These are phyloP conservation scores for Mus spretus DNA, from an alignment of 2,797 vertebrate genomes.

Conservation along the genomic window DNA sequence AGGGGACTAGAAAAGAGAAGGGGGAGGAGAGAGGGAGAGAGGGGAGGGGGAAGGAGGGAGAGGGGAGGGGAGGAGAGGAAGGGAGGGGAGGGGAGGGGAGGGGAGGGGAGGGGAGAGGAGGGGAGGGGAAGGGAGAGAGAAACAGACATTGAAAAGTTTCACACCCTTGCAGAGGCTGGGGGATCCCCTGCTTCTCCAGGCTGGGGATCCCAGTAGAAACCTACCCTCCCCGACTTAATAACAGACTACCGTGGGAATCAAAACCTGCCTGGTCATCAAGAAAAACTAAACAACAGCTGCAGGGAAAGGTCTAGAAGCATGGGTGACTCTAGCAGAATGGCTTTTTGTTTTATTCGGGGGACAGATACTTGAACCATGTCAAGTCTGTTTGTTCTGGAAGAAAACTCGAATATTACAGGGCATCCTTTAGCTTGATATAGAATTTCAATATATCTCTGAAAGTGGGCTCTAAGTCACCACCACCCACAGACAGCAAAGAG, in stretches of 20 bases:
- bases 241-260: background rate
- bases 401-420: background rate
- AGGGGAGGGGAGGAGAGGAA: background rate
- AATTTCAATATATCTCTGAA: slow-evolving; percentile 54
- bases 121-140: no score
- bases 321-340: background rate
- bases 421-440: slow-evolving; percentile 58
- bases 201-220: background rate
- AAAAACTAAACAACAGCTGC: rapidly evolving
- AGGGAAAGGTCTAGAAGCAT: background rate
- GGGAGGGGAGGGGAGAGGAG: background rate
- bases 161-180: rapidly evolving
- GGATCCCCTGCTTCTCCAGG: rapidly evolving
- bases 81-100: no score
- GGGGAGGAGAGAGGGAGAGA: background rate
- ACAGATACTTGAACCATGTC: background rate
- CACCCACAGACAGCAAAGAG: background rate
- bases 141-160: background rate
- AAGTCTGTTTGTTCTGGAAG: slow-evolving; percentile 9
- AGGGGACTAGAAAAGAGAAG: no score
- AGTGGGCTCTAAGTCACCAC: background rate
- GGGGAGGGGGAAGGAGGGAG: background rate
- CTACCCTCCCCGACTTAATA: no score
- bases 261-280: background rate
- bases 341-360: background rate